Conservation (phyloP, 1,140 invertebrate species). For the Brachionus sp. region DNA sequence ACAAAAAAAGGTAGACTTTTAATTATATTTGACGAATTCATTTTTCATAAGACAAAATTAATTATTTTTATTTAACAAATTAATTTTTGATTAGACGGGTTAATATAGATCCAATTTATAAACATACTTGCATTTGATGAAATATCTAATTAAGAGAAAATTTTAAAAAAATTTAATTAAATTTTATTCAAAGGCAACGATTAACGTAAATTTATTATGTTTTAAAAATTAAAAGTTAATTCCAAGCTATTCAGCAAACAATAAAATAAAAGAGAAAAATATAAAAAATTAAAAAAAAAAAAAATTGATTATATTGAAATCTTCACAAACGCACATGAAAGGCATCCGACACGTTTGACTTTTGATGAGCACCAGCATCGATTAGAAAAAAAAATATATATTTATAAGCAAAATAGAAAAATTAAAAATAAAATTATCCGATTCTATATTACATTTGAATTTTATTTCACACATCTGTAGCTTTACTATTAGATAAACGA, state of each 20-base stretch:
- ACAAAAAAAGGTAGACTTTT: too few relatives aligned
- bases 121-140: too few relatives aligned
- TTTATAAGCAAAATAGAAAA: background rate
- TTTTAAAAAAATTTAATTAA: background rate
- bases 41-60: too few relatives aligned
- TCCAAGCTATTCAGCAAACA: background rate
- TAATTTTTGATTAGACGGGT: too few relatives aligned
- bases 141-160: too few relatives aligned
- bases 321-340: background rate
- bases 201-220: background rate
- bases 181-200: slow-evolving; percentile 7
- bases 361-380: background rate
- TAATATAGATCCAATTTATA: too few relatives aligned
- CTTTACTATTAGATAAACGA: background rate
- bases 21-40: too few relatives aligned
- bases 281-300: background rate
- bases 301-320: background rate
- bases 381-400: background rate
- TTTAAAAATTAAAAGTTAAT: background rate
- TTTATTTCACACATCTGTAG: background rate
- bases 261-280: background rate
- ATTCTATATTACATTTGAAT: background rate
- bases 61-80: too few relatives aligned
- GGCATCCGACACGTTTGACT: background rate
- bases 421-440: background rate